Conservation (phyloP, 2,797 vertebrate genomes). For the Taeniopygia guttata region DNA sequence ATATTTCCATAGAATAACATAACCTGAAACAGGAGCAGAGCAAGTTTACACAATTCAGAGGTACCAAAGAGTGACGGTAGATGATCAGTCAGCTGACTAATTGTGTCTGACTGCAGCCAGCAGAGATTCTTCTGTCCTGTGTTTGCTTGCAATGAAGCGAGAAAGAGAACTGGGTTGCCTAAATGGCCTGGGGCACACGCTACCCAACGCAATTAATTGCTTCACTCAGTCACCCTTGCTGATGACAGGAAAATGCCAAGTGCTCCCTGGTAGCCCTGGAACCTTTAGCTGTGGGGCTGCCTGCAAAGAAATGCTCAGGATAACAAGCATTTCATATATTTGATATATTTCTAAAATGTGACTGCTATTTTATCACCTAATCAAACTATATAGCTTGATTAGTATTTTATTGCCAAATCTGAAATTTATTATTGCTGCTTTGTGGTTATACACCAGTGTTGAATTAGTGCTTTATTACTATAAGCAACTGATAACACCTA, state of each 20-base stretch:
- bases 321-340: neutral
- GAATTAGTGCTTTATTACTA: constrained; percentile 62
- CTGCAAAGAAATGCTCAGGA: neutral
- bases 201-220: accelerated
- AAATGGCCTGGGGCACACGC: neutral
- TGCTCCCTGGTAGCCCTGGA: neutral
- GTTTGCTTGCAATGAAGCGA: neutral
- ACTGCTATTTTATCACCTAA: constrained; percentile 11
- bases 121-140: neutral
- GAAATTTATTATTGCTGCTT: constrained; percentile 35
- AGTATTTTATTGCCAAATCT: constrained; percentile 38
- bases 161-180: neutral
- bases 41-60: neutral
- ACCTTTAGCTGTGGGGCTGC: neutral
- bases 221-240: neutral
- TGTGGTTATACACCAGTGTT: constrained; percentile 16
- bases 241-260: neutral
- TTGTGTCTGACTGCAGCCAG: neutral
- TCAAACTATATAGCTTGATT: neutral
- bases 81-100: neutral
- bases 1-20: neutral
- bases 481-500: constrained; percentile 26
- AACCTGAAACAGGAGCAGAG: neutral
- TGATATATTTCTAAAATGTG: neutral
- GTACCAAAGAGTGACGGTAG: neutral